phyloP scores from a whole-genome alignment of 2,888 invertebrate species.

The Molorchus minor region DNA sequence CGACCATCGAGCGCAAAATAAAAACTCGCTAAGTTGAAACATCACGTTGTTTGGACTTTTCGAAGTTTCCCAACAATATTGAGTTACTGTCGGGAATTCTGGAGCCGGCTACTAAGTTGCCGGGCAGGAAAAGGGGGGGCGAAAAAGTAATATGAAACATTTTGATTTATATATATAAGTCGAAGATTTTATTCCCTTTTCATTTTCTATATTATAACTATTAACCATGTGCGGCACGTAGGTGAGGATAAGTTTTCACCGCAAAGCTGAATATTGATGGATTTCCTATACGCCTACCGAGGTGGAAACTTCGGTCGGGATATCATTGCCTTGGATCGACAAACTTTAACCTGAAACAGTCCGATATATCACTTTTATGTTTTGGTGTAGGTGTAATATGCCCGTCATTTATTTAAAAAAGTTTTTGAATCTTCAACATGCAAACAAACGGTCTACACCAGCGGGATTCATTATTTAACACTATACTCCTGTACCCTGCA shows the following conservation, averaged over 20 bases:
- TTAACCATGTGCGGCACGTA: conserved; percentile 10
- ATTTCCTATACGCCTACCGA: not conserved
- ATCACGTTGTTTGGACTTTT: conserved; percentile 29
- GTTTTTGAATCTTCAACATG: no score
- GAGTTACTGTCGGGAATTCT: conserved; percentile 29
- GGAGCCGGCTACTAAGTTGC: conserved; percentile 18
- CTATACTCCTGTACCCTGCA: no score
- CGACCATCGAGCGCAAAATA: no score
- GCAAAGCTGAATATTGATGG: conserved; percentile 6
- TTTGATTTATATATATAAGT: conserved; percentile 31
- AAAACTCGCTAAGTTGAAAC: conserved; percentile 17
- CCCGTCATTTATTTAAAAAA: no score
- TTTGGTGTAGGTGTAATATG: no score
- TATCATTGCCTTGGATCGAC: no score
- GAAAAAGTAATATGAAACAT: conserved; percentile 28
- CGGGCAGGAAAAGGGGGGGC: conserved; percentile 10
- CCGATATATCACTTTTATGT: no score
- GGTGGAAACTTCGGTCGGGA: no score
- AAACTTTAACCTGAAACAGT: no score
- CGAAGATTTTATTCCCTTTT: conserved; percentile 22
- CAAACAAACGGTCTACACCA: no score
- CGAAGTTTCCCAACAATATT: conserved; percentile 25
- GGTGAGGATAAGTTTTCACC: not conserved
- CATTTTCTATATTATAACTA: conserved; percentile 21
- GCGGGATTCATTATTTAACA: no score